Percentiles rank a stretch among this genome's conserved stretches.
These are phyloP conservation scores for Geotrypetes seraphini DNA, from an alignment of 2,797 vertebrate genomes.

Conservation along the genomic window DNA sequence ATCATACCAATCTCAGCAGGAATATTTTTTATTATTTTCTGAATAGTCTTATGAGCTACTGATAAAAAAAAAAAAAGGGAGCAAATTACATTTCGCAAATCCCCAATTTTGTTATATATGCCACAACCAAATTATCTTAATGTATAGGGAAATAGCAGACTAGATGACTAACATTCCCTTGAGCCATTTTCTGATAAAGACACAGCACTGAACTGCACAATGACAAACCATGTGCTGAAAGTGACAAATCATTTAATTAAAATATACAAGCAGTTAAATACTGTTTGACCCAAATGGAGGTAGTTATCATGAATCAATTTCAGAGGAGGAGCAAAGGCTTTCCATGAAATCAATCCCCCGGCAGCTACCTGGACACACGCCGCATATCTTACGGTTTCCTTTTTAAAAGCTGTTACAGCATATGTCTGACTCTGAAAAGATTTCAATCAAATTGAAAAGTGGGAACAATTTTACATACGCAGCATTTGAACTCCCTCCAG, in stretches of 20 bases:
- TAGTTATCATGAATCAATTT: conserved; percentile 42
- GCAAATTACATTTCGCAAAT: conserved; percentile 17
- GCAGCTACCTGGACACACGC: conserved; percentile 6
- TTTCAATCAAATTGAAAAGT: conserved; percentile 48
- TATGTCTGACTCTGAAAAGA: conserved; percentile 10
- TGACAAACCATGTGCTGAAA: conserved; percentile 45
- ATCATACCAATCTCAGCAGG: conserved; percentile 40
- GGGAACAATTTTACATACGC: conserved; percentile 33
- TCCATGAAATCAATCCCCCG: conserved; percentile 29
- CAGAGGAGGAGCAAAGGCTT: conserved; percentile 16
- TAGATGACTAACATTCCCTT: conserved; percentile 31
- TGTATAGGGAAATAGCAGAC: conserved; percentile 30
- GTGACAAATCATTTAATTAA: conserved; percentile 58
- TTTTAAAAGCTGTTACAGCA: conserved; percentile 6
- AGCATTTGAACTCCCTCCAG: conserved; percentile 25
- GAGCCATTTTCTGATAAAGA: conserved; percentile 43
- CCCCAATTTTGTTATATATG: conserved; percentile 15
- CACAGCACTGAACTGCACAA: conserved; percentile 26
- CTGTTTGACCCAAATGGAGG: conserved; percentile 40
- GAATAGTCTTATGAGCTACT: conserved; percentile 9
- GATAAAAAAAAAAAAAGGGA: conserved; percentile 12
- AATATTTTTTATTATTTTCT: conserved; percentile 12
- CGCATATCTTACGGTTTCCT: not conserved
- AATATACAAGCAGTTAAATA: conserved; percentile 46
- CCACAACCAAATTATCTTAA: conserved; percentile 27